Conservation (phyloP, 2,888 invertebrate genomes). For the Ernsta delagoae region DNA sequence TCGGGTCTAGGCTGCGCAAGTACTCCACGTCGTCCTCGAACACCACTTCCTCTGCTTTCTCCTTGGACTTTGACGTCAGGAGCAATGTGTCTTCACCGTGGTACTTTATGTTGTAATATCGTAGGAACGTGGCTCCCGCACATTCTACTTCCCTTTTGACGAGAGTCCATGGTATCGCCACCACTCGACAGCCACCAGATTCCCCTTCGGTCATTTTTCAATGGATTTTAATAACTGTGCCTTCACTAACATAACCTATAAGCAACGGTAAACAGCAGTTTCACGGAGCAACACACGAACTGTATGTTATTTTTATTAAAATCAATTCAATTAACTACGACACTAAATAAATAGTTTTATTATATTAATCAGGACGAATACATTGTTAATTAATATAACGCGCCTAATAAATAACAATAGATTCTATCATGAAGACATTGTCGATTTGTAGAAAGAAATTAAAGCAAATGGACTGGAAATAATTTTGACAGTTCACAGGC, state of each 20-base stretch:
- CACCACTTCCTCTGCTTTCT: slow-evolving; percentile 73
- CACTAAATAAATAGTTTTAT: slow-evolving; percentile 22
- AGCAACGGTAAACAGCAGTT: slow-evolving; percentile 45
- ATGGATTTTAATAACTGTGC: slow-evolving; percentile 60
- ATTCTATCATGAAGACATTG: slow-evolving; percentile 40
- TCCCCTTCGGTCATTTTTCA: slow-evolving; percentile 75
- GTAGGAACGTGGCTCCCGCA: slow-evolving; percentile 78
- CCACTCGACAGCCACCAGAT: slow-evolving; percentile 57
- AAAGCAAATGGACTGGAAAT: neutral
- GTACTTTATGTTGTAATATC: slow-evolving; percentile 78
- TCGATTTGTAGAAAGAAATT: neutral
- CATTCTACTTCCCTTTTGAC: slow-evolving; percentile 78
- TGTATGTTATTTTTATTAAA: slow-evolving; percentile 13
- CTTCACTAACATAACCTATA: slow-evolving; percentile 78
- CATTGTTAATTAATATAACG: slow-evolving; percentile 55
- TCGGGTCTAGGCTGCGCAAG: slow-evolving; percentile 95
- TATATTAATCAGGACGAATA: slow-evolving; percentile 30
- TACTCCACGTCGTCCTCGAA: slow-evolving; percentile 91
- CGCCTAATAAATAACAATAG: slow-evolving; percentile 53
- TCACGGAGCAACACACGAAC: neutral
- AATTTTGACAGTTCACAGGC: neutral
- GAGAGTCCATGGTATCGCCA: slow-evolving; percentile 66
- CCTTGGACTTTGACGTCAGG: slow-evolving; percentile 69
- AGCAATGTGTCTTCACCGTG: slow-evolving; percentile 77
- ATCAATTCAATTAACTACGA: slow-evolving; percentile 18